A percentile compares a stretch with the other conserved stretches of the same genome.
Conservation (phyloP, 2,797 vertebrate genomes). For the Zalophus californianus region DNA sequence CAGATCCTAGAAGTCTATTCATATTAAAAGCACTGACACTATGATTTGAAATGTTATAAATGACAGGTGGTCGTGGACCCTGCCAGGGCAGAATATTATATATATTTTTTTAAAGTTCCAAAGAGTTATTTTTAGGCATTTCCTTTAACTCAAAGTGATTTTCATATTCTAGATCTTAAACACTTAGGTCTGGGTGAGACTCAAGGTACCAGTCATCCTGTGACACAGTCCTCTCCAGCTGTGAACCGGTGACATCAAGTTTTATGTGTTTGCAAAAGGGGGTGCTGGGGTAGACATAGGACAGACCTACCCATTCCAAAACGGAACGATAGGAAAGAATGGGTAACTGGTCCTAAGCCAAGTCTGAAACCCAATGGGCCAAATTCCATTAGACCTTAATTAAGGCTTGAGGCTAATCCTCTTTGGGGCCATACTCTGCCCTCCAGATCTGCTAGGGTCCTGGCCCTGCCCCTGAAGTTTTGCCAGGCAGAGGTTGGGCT, state of each 20-base stretch:
- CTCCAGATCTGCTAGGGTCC: not conserved
- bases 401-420: no score
- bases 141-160: not conserved
- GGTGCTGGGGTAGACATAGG: not conserved
- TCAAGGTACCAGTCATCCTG: rapidly evolving
- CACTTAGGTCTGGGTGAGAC: not conserved
- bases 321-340: not conserved
- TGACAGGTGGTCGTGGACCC: rapidly evolving
- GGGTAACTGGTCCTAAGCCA: not conserved
- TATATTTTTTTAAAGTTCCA: not conserved
- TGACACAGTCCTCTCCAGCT: not conserved
- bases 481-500: not conserved
- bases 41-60: no score
- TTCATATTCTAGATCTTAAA: not conserved
- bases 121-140: not conserved
- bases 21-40: rapidly evolving
- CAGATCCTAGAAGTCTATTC: not conserved
- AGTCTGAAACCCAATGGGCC: not conserved
- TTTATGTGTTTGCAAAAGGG: not conserved
- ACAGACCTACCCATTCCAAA: no score
- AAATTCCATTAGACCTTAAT: not conserved
- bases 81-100: not conserved
- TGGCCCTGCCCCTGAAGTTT: not conserved
- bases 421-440: not conserved
- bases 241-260: not conserved